A percentile compares a stretch with the other conserved stretches of the same genome.
Evolutionary conservation across 2,113 vertebrate genomes (phyloP).

Genomic region (Podarcis cretensis): DNA sequence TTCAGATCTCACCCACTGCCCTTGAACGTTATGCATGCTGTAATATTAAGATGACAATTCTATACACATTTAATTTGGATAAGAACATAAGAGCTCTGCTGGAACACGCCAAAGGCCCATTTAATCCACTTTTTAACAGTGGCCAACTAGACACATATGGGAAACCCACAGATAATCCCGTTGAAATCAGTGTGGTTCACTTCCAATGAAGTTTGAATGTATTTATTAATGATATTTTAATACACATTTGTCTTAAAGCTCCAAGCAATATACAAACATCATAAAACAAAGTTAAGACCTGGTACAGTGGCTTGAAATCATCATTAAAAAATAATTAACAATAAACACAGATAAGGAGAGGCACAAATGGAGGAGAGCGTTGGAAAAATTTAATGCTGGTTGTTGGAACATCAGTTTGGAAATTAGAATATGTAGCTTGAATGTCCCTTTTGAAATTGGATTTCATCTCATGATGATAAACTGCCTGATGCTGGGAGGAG

Average conservation of each 20-base stretch:
- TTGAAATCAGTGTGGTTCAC: background rate
- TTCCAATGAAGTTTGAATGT: too few species aligned
- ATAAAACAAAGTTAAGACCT: background rate
- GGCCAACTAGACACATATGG: too few species aligned
- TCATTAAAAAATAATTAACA: background rate
- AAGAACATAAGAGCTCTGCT: too few species aligned
- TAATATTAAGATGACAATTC: background rate
- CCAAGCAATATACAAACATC: background rate
- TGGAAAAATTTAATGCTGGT: background rate
- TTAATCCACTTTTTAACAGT: too few species aligned
- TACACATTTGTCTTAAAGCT: background rate
- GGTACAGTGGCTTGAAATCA: background rate
- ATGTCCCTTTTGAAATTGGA: constrained; percentile 22
- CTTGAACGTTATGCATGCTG: background rate
- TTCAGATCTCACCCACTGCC: background rate
- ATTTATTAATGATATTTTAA: background rate
- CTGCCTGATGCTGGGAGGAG: background rate
- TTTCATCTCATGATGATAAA: constrained; percentile 7
- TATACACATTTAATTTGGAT: background rate
- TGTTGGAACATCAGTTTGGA: background rate
- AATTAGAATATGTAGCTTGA: background rate
- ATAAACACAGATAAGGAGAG: background rate
- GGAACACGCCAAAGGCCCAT: too few species aligned
- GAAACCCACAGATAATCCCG: background rate
- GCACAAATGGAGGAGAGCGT: background rate